phyloP scores from a whole-genome alignment of 2,888 invertebrate species.

The Dugesia japonica region DNA sequence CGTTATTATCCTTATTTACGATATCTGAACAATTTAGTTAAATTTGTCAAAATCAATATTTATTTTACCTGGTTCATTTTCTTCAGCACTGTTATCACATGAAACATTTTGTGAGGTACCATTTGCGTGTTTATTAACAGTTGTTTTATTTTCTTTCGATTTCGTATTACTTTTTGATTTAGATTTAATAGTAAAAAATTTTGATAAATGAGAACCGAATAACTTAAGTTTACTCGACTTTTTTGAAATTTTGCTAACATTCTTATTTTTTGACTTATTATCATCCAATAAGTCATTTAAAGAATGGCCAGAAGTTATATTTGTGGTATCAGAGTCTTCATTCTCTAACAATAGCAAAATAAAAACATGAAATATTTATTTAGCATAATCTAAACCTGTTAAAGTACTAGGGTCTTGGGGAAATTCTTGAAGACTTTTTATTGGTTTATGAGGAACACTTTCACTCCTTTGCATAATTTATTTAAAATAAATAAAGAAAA shows the following conservation, averaged over 20 bases:
- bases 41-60: not conserved
- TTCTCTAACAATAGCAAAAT: not conserved
- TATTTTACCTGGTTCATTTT: not conserved
- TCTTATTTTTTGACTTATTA: not conserved
- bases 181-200: not conserved
- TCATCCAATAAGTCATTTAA: not conserved
- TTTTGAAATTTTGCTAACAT: not conserved
- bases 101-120: not conserved
- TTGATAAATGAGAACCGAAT: not conserved
- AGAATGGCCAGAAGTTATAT: not conserved
- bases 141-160: not conserved
- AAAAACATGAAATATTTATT: too few relatives aligned
- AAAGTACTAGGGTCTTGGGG: not conserved
- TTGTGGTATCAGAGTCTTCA: not conserved
- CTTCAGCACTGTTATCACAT: not conserved
- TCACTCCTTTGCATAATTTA: not conserved
- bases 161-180: not conserved
- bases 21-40: not conserved
- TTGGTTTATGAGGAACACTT: slow-evolving; percentile 6
- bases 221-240: not conserved
- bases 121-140: not conserved
- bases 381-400: not conserved
- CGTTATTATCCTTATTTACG: not conserved
- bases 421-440: slow-evolving; percentile 3
- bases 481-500: too few relatives aligned